Percentiles rank a stretch among this genome's conserved stretches.
Evolutionary conservation across 2,888 invertebrate genomes (phyloP).

Genomic region (Tortricodes alternella): DNA sequence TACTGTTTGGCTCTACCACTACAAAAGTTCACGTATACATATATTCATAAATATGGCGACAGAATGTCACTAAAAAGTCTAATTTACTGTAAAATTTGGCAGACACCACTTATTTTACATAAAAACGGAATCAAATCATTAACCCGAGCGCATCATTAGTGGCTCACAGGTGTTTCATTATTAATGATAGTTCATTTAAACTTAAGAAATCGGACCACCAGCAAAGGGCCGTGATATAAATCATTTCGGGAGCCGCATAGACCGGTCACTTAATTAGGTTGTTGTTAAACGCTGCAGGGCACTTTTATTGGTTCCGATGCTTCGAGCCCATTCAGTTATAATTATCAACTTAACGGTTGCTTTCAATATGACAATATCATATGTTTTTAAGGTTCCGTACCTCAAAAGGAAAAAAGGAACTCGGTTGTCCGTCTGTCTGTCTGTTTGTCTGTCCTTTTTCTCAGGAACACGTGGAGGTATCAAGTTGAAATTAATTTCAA

Average conservation of each 20-base stretch:
- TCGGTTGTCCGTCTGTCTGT: no score
- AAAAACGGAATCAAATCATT: not conserved
- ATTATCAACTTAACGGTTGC: not conserved
- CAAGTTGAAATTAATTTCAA: no score
- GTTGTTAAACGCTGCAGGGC: conserved; percentile 24
- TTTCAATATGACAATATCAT: not conserved
- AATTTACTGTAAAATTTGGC: no score
- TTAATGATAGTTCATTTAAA: conserved; percentile 22
- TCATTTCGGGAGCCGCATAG: conserved; percentile 29
- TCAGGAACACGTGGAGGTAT: no score
- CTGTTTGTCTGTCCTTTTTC: no score
- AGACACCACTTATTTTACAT: no score
- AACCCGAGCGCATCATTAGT: conserved; percentile 18
- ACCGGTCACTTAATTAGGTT: conserved; percentile 21
- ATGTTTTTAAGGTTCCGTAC: no score
- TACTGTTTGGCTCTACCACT: no score
- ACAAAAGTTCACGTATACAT: no score
- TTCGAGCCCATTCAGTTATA: not conserved
- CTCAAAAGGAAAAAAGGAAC: no score
- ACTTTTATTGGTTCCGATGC: conserved; percentile 12
- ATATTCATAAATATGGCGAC: no score
- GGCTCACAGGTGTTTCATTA: conserved; percentile 25
- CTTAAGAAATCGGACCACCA: conserved; percentile 30
- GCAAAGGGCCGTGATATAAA: conserved; percentile 22
- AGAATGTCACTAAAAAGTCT: no score